Conservation (phyloP, 2,113 vertebrate genomes). For the Myiagra hebetior region DNA sequence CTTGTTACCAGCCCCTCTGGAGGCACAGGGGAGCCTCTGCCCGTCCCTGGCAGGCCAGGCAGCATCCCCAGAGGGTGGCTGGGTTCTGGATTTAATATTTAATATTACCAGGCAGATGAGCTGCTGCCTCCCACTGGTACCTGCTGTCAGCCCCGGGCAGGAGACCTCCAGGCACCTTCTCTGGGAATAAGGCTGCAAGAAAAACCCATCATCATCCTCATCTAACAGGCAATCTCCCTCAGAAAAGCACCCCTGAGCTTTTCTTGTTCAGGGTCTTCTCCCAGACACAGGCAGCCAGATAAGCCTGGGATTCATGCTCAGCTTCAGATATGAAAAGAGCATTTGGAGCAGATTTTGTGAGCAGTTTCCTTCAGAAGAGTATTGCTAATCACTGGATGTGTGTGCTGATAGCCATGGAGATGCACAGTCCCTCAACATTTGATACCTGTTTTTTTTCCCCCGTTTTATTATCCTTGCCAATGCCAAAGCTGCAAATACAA, state of each 20-base stretch:
- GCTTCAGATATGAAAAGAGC: neutral
- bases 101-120: neutral
- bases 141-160: neutral
- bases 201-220: neutral
- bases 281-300: neutral
- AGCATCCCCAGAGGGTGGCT: neutral
- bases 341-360: neutral
- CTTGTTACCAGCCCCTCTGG: neutral
- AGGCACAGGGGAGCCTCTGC: neutral
- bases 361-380: neutral
- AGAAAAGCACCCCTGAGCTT: neutral
- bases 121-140: neutral
- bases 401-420: neutral
- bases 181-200: neutral
- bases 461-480: neutral
- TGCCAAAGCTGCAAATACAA: neutral
- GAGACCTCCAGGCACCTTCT: neutral
- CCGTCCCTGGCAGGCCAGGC: neutral
- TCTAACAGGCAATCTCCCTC: neutral
- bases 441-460: rapidly evolving
- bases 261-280: rapidly evolving
- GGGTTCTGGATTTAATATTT: neutral
- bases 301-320: neutral
- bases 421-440: rapidly evolving
- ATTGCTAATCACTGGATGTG: neutral